phyloP scores from a whole-genome alignment of 2,113 vertebrate genomes.

The Theristicus caerulescens region DNA sequence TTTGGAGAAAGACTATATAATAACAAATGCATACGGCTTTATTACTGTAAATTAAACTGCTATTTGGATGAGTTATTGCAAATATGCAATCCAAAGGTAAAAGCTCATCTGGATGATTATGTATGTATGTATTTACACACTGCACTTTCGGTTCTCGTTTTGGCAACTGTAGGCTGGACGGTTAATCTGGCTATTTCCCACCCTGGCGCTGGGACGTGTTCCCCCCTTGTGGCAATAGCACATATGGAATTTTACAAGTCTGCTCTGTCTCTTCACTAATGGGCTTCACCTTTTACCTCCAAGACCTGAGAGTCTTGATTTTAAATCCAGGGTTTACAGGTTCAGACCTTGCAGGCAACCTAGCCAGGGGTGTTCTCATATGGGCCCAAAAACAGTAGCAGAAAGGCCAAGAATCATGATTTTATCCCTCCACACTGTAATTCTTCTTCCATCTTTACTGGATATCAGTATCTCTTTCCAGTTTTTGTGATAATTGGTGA shows the following conservation, averaged over 20 bases:
- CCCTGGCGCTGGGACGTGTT: not conserved
- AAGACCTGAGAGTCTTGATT: conserved; percentile 6
- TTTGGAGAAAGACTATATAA: not conserved
- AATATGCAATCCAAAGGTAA: conserved; percentile 14
- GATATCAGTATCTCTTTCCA: not conserved
- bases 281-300: conserved; percentile 48
- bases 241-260: conserved; percentile 25
- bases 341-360: not conserved
- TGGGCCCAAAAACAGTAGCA: not conserved
- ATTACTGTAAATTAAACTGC: not conserved
- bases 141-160: not conserved
- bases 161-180: not conserved
- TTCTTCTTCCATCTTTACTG: conserved; percentile 20
- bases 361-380: not conserved
- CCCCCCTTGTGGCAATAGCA: not conserved
- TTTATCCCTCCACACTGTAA: not conserved
- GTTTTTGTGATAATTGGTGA: conserved; percentile 2
- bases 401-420: not conserved
- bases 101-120: not conserved
- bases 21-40: not conserved
- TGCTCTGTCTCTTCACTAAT: conserved; percentile 20
- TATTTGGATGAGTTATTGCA: not conserved
- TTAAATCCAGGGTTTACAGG: conserved; percentile 28
- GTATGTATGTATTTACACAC: not conserved
- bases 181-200: not conserved